Evolutionary conservation across 2,113 vertebrate species (phyloP).

Genomic region (Epinephelus cyanopodus): DNA sequence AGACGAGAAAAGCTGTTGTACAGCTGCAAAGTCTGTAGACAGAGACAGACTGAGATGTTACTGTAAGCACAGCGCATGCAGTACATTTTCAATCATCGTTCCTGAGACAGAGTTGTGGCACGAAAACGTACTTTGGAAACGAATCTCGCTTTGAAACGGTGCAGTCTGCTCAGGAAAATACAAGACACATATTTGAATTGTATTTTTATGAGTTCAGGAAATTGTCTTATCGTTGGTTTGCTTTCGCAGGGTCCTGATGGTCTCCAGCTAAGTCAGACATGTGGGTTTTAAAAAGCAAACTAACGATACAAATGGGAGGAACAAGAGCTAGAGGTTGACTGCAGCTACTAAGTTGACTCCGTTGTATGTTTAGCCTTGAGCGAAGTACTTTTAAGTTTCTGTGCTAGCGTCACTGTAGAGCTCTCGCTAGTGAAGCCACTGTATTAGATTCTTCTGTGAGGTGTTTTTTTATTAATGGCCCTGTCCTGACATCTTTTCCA

Average conservation of each 20-base stretch:
- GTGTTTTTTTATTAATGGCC: slow-evolving; percentile 35
- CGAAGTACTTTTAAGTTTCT: slow-evolving; percentile 4
- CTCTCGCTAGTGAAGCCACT: background rate
- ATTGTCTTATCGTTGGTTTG: background rate
- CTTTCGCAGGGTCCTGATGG: background rate
- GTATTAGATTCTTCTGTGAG: background rate
- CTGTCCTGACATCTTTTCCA: slow-evolving; percentile 24
- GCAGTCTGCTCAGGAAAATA: background rate
- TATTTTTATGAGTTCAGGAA: background rate
- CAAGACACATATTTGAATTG: background rate
- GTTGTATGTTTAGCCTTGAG: background rate
- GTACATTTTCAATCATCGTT: background rate
- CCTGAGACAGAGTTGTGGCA: background rate
- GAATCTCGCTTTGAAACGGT: background rate
- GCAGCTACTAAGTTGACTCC: background rate
- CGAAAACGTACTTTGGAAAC: background rate
- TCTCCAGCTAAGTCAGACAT: background rate
- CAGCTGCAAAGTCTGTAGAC: slow-evolving; percentile 8
- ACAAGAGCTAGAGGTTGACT: background rate
- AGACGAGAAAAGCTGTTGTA: slow-evolving; percentile 26
- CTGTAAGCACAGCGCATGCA: background rate
- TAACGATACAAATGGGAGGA: background rate
- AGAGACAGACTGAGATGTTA: slow-evolving; percentile 10
- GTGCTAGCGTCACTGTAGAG: background rate
- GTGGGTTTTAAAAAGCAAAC: background rate